Percentiles rank a stretch among this genome's conserved stretches.
phyloP scores from a whole-genome alignment of 1,140 invertebrate species.

The Eriosoma lanigerum region DNA sequence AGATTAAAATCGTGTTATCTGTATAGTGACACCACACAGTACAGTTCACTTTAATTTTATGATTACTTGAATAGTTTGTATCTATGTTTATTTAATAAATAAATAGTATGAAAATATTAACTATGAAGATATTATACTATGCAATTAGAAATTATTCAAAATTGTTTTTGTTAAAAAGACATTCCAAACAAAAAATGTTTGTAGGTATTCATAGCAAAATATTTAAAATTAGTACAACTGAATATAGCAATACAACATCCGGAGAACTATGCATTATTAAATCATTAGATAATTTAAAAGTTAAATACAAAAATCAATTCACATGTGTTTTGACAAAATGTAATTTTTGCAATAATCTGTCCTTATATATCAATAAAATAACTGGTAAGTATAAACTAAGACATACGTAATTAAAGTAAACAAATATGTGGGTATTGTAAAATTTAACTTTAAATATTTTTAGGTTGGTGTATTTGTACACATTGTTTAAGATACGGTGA shows the following conservation, averaged over 20 bases:
- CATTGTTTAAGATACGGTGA: slow-evolving; percentile 26
- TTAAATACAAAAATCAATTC: slow-evolving; percentile 38
- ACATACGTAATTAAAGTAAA: background rate
- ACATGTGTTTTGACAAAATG: slow-evolving; percentile 18
- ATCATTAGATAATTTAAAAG: slow-evolving; percentile 16
- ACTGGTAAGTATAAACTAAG: background rate
- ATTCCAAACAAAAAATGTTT: slow-evolving; percentile 12
- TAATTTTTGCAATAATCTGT: slow-evolving; percentile 19
- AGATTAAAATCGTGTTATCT: too few species aligned
- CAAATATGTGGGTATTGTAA: background rate
- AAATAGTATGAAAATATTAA: background rate
- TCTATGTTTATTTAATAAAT: background rate
- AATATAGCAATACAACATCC: background rate
- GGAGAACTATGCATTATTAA: background rate
- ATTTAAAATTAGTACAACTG: background rate
- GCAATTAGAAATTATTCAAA: background rate
- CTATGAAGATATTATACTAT: background rate
- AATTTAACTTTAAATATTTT: background rate
- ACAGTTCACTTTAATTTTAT: too few species aligned
- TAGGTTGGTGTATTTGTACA: slow-evolving; percentile 49
- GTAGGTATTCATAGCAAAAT: background rate
- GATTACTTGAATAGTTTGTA: background rate
- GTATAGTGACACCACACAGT: too few species aligned
- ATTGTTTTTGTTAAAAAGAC: background rate
- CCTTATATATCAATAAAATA: slow-evolving; percentile 37